Percentiles rank a stretch among this genome's conserved stretches.
These are phyloP conservation scores for Carabus problematicus DNA, from an alignment of 2,888 invertebrate species.

Conservation along the genomic window DNA sequence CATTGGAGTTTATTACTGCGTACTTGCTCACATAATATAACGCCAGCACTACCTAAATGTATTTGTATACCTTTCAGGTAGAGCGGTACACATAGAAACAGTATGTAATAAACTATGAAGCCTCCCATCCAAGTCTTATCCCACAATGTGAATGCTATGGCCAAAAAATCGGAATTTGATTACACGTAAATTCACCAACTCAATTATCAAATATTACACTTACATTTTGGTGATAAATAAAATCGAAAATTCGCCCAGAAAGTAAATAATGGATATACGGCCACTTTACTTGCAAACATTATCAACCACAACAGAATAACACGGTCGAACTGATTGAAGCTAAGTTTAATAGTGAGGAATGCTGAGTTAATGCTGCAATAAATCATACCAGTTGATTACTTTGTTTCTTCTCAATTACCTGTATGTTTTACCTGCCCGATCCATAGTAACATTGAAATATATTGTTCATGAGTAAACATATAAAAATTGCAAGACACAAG, in stretches of 20 bases:
- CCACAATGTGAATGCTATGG: conserved; percentile 53
- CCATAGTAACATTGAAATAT: conserved; percentile 76
- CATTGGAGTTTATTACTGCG: conserved; percentile 1
- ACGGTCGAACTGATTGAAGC: conserved; percentile 67
- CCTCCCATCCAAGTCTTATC: conserved; percentile 56
- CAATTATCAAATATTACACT: conserved; percentile 46
- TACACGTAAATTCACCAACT: no score
- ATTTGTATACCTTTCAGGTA: conserved; percentile 59
- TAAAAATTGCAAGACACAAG: conserved; percentile 79
- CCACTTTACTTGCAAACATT: conserved; percentile 60
- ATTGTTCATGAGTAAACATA: conserved; percentile 76
- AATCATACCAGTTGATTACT: no score
- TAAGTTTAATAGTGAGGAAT: conserved; percentile 61
- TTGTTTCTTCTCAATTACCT: conserved; percentile 54
- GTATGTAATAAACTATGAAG: conserved; percentile 55
- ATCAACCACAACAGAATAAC: conserved; percentile 65
- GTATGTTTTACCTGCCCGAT: conserved; percentile 70
- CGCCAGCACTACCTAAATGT: conserved; percentile 64
- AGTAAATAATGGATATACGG: conserved; percentile 58
- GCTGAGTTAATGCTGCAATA: no score
- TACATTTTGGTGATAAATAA: conserved; percentile 55
- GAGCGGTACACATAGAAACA: conserved; percentile 58
- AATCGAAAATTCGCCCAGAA: conserved; percentile 60
- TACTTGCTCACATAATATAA: conserved; percentile 69
- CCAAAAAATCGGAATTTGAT: conserved; percentile 52